Evolutionary conservation across 2,113 vertebrate species (phyloP).

Genomic region (Procavia capensis): DNA sequence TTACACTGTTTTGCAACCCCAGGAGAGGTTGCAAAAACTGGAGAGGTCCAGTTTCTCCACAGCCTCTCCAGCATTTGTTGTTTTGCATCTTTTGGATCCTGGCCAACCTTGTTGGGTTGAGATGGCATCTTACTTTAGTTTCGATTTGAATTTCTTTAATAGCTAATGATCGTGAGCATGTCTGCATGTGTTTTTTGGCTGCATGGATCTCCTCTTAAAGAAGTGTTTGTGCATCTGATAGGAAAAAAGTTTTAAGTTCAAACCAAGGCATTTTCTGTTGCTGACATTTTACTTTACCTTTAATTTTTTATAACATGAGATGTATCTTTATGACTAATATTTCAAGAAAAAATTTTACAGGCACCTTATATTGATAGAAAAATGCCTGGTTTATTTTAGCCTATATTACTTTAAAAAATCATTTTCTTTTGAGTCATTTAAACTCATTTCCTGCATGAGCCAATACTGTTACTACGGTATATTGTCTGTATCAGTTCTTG

Average conservation of each 20-base stretch:
- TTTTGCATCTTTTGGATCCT: too few species aligned
- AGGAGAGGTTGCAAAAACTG: too few species aligned
- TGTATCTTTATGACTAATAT: neutral
- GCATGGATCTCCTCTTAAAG: too few species aligned
- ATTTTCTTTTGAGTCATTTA: conserved; percentile 11
- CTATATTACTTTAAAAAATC: neutral
- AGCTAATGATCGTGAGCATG: too few species aligned
- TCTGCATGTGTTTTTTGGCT: too few species aligned
- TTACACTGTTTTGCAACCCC: too few species aligned
- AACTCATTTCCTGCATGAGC: neutral
- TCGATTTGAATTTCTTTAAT: too few species aligned
- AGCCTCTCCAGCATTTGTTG: too few species aligned
- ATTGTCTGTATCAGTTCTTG: neutral
- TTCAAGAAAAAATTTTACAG: conserved; percentile 34
- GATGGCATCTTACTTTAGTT: too few species aligned
- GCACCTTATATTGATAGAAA: neutral
- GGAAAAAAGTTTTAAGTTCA: conserved; percentile 4
- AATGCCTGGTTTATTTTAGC: neutral
- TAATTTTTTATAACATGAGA: conserved; percentile 19
- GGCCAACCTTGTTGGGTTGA: too few species aligned
- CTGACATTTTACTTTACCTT: conserved; percentile 27
- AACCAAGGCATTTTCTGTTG: conserved; percentile 18
- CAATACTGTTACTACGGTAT: neutral
- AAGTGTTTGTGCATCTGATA: too few species aligned
- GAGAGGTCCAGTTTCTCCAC: too few species aligned